Base-by-base conservation (phyloP, 2,888 invertebrate species). In the Papilio demoleus region DNA sequence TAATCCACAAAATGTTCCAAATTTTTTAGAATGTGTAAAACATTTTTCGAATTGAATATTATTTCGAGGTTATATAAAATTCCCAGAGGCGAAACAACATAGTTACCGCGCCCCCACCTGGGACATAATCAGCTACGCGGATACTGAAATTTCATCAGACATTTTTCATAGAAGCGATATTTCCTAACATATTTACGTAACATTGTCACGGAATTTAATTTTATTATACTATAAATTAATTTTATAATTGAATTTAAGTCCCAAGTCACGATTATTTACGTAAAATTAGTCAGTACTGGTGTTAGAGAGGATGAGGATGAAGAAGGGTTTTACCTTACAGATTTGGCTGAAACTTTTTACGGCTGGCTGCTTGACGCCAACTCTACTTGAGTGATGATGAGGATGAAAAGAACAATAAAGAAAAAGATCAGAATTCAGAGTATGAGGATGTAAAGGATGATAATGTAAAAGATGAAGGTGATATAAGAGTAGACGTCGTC, bases 41-140 rank as follows among this genome's bases (percentile, higher is more conserved):
- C 27, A 56, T 27, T 56, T 31, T 56, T 56, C 6, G 8, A 17
- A 58, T 58, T 19, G 11, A 34, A 27, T 58, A 58, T 19, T 24
- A n/a, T 4, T 12, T 27, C n/a, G 24, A 24, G 22, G 9, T 17
- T 19, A 58, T 34, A 58, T 36, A 17, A 27, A 58, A n/a, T 34
- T 34, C 34, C n/a, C 17, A 19, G 17, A 11, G 17, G 58, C 4
- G 17, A 36, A 34, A 31, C 58, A 36, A 58, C 36, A 34, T 17
- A 36, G 34, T 58, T 58, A 58, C 58, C 58, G 17, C 19, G 50
- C 27, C 34, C 3, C 19, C 58, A 58, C 58, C 58, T 58, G 58
- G 58, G 58, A 58, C 58, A 2, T 19, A 36, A 58, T 58, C 58
- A 58, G 58, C 11, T 36, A 19, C 17, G 36, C 34, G 17, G 34